These are phyloP conservation scores for Turnix velox DNA, from an alignment of 2,113 vertebrate species.

Conservation along the genomic window DNA sequence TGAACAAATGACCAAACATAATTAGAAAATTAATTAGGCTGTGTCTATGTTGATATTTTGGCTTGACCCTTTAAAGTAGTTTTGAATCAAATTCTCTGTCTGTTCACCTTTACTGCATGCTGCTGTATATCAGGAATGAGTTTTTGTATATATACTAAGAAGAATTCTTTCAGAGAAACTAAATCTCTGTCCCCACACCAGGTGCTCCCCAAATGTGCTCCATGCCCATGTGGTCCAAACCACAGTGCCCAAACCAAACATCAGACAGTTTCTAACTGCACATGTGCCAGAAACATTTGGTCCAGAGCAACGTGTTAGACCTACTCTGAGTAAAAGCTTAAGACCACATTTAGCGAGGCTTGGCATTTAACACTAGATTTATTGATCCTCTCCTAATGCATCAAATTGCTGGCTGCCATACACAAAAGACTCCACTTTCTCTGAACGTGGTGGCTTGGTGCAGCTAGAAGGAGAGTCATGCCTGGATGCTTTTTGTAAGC, in stretches of 20 bases:
- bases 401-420: not conserved
- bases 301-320: not conserved
- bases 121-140: not conserved
- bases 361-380: not conserved
- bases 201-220: slow-evolving; percentile 16
- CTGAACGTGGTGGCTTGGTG: not conserved
- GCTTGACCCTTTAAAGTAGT: not conserved
- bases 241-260: not conserved
- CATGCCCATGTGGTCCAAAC: accelerated
- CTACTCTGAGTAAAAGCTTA: not conserved
- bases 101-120: not conserved
- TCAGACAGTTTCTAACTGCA: not conserved
- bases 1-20: not conserved
- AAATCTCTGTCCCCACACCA: not conserved
- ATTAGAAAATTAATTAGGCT: not conserved
- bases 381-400: not conserved
- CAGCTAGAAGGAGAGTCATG: not conserved
- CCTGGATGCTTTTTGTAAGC: not conserved
- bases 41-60: not conserved
- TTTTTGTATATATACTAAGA: not conserved
- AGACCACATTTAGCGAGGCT: not conserved
- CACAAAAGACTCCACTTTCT: accelerated
- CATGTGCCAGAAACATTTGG: not conserved
- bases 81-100: not conserved
- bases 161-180: not conserved